Evolutionary conservation across 37 sponge, comb jelly and placozoan species (phyloP), one percentile per base, ranked within the genome.

Genomic region (Chondrilla cf. caribensis): DNA sequence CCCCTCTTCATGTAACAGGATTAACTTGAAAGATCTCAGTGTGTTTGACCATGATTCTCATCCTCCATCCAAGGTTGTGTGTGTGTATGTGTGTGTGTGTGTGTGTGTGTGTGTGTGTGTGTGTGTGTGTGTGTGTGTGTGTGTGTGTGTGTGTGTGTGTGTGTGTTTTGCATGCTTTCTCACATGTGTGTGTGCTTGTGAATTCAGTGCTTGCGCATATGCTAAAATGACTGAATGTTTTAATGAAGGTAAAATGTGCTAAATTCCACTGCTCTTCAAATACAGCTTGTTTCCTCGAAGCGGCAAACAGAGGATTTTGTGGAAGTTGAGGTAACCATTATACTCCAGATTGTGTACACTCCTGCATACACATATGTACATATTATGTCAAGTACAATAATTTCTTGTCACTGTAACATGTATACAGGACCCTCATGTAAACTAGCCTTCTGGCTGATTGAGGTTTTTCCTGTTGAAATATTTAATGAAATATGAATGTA

Each of bases 61-160:
- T 0, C 76, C 76, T 43, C 76, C 76, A 25, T 8, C 44, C 44
- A 73, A 73, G 76, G 76, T 68, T n/a, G 36, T 32, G 29, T 62
- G 29, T 62, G 64, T 62, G 51, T 67, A 32, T 28, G 35, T 33
- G 68, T 67, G 68, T 28, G 35, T 33, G 68, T 67, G 32, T 33
- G 68, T 33, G 33, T 67, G 68, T 33, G 15, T 67, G 68, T 67
- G 68, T 29, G 32, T 67, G 68, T 67, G 68, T 67, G 68, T 29
- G 68, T 29, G 68, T 67, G 33, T 29, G 68, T 67, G 68, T 29
- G 35, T 67, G 68, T 67, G 68, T 67, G 68, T 67, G 35, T 67
- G 68, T 67, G 35, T 67, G 68, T 29, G 68, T 67, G 68, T 29
- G 35, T 29, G 68, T 29, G 32, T 67, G 68, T 29, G 68, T 26